Evolutionary conservation across 2,113 vertebrate species (phyloP), one percentile per base, ranked within the genome.

Genomic region (Trichomycterus rosablanca): DNA sequence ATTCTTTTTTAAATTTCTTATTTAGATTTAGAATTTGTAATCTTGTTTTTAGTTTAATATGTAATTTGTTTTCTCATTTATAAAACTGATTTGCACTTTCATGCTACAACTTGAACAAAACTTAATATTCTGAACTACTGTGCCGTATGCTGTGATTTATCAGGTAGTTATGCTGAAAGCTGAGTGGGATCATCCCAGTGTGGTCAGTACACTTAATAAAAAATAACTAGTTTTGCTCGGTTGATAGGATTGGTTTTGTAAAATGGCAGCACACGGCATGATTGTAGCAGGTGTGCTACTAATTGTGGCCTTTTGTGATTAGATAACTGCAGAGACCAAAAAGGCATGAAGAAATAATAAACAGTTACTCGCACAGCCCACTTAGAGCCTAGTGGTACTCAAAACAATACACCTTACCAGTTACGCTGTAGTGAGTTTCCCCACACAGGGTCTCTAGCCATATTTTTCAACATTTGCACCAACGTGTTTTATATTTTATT

Each of bases 211-310:
- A 5, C 59, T 52, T 16, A 43, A 52, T 7, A 24, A 26, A 43
- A n/a, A 52, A 62, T 32, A 14, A 3, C 59, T 6, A 2, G 5
- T 3, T 44, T 45, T 63, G 50, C 26, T 54, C 19, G 23, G 43
- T n/a, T n/a, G n/a, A n/a, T n/a, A n/a, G 28, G 43, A 55, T 39
- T 4, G 40, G 19, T 28, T 42, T 24, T 22, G 18, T n/a, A 53
- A 63, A 14, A 50, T 32, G 18, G 58, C 22, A 19, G 39, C 28
- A 37, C 22, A 14, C 16, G 16, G n/a, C 24, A 19, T 34, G 1
- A 18, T 39, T 49, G 37, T 37, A 52, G 46, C 59, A 62, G 59
- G 59, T 61, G 59, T 43, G 22, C 22, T 61, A 32, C 22, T 61
- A 61, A 61, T 50, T 35, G 50, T 54, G 28, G 51, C 39, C 19